Conservation (phyloP, 2,113 vertebrate genomes). For the Leuciscus idus region DNA sequence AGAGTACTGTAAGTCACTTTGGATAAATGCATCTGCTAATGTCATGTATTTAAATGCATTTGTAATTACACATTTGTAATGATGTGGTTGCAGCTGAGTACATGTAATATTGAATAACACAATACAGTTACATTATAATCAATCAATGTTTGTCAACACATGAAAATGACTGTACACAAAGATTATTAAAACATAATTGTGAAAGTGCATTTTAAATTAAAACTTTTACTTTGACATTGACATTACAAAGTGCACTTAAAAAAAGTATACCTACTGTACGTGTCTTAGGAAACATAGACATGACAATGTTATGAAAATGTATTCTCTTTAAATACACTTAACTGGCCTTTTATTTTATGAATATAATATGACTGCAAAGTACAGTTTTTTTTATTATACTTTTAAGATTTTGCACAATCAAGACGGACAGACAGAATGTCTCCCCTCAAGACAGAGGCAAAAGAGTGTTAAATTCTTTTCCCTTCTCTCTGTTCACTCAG, state of each 20-base stretch:
- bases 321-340: too few species aligned
- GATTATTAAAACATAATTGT: not conserved
- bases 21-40: too few species aligned
- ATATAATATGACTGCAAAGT: not conserved
- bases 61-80: not conserved
- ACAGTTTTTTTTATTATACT: not conserved
- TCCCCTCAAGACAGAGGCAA: slow-evolving; percentile 38
- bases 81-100: not conserved
- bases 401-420: not conserved
- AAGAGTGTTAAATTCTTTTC: slow-evolving; percentile 64
- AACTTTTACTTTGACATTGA: too few species aligned
- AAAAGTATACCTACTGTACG: too few species aligned
- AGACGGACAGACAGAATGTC: not conserved
- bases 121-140: not conserved
- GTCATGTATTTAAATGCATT: not conserved
- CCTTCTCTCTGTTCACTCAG: slow-evolving; percentile 67
- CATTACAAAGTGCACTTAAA: too few species aligned
- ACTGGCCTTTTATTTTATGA: not conserved
- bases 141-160: not conserved
- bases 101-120: not conserved
- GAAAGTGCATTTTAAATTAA: too few species aligned
- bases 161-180: not conserved
- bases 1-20: too few species aligned
- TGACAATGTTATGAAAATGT: too few species aligned
- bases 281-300: too few species aligned